Evolutionary conservation across 2,888 invertebrate species (phyloP), one percentile per base, ranked within the genome.

Genomic region (Acleris sparsana): DNA sequence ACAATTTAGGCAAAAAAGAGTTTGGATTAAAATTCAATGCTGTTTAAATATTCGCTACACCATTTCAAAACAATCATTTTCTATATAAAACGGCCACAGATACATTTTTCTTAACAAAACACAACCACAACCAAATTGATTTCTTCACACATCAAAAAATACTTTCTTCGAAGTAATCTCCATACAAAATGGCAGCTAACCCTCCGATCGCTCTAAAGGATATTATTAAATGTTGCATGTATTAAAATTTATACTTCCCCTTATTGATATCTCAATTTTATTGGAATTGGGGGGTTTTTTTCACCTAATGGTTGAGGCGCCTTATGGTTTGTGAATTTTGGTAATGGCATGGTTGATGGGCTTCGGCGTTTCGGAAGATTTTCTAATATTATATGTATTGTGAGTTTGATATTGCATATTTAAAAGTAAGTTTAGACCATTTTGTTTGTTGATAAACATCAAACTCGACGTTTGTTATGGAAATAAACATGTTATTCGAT

Each of bases 221-320:
- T 87, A 89, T 88, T 88, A 88, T 87, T 88, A 87, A 88, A 88
- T 87, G 88, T 87, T 87, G 87, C 89, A 88, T 88, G 84, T 82
- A 88, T 89, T 86, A 84, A 86, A 88, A 87, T 85, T 80, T 84
- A 85, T 81, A 76, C 46, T 71, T 73, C 79, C 75, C 73, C 69
- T 75, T 80, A 80, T 80, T 79, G 80, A 73, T 71, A 80, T 78
- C 74, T 75, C 77, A 78, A 82, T 83, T 83, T 84, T 83, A 84
- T 81, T 82, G 83, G 77, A 75, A 70, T 67, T 69, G 70, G 73
- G 72, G 69, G 72, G 70, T 71, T 77, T 80, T 73, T 77, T 71
- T 56, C 69, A 69, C 67, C 67, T 75, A 78, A 77, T 75, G 69
- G 74, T 67, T 71, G 64, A 73, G 70, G 71, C 75, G 75, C 77